phyloP scores from a whole-genome alignment of 2,797 vertebrate genomes.

The Podarcis lilfordi region DNA sequence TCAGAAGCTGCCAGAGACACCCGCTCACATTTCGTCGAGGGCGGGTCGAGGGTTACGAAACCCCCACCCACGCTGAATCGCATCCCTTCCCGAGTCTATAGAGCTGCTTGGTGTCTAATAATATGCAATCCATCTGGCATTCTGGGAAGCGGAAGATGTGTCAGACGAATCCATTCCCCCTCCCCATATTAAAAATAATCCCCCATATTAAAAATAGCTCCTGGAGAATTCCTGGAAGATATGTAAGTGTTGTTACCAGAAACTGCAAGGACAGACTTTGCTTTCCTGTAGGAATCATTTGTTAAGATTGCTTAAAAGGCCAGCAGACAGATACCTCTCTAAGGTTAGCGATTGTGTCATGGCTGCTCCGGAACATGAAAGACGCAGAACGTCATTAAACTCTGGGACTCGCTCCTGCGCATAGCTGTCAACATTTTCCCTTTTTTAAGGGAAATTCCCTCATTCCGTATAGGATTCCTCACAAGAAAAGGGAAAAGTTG shows the following conservation, averaged over 20 bases:
- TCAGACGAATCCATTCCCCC: not conserved
- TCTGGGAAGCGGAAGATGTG: not conserved
- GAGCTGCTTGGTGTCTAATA: conserved; percentile 41
- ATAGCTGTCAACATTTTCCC: too few species aligned
- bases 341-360: not conserved
- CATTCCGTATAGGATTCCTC: too few species aligned
- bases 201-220: conserved; percentile 32
- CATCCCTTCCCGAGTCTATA: conserved; percentile 32
- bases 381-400: too few species aligned
- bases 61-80: conserved; percentile 8
- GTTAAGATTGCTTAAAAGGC: not conserved
- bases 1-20: not conserved
- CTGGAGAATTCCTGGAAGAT: conserved; percentile 32
- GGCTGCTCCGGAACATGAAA: too few species aligned
- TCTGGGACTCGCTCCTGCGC: too few species aligned
- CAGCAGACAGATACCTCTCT: not conserved
- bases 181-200: too few species aligned
- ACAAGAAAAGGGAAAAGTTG: too few species aligned
- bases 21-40: conserved; percentile 48
- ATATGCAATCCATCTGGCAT: conserved; percentile 56
- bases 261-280: not conserved
- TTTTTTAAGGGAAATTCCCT: too few species aligned
- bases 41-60: conserved; percentile 44
- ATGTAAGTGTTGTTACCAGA: conserved; percentile 18
- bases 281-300: not conserved